Conservation (phyloP, 2,888 invertebrate genomes). For the Belgica antarctica region DNA sequence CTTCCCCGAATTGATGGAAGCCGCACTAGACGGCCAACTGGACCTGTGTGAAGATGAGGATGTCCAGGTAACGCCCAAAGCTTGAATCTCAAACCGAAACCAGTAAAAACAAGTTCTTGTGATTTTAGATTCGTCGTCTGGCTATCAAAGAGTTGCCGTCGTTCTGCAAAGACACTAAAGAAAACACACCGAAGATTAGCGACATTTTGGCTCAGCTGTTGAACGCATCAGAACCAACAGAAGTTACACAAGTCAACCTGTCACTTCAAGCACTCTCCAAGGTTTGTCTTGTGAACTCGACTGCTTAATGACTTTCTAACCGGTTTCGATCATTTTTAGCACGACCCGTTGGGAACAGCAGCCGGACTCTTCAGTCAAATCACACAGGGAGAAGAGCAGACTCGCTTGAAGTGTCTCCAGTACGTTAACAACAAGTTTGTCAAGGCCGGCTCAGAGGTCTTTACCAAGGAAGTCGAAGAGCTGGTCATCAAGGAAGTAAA, state of each 20-base stretch:
- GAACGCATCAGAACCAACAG: constrained; percentile 79
- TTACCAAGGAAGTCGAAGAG: constrained; percentile 83
- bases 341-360: constrained; percentile 59
- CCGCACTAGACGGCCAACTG: constrained; percentile 86
- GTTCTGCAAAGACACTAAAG: constrained; percentile 80
- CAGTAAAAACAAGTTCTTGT: constrained; percentile 6
- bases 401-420: constrained; percentile 82
- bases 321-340: constrained; percentile 46
- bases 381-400: constrained; percentile 66
- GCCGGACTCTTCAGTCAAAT: constrained; percentile 70
- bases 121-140: constrained; percentile 86
- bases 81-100: too few species aligned
- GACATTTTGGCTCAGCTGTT: constrained; percentile 89
- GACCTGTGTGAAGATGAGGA: constrained; percentile 96
- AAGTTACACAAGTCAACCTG: constrained; percentile 79
- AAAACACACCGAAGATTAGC: constrained; percentile 80
- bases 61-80: constrained; percentile 65
- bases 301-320: too few species aligned
- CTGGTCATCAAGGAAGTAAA: constrained; percentile 78
- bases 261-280: constrained; percentile 66
- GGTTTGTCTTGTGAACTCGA: constrained; percentile 48
- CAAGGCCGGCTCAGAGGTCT: constrained; percentile 70
- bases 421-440: constrained; percentile 83
- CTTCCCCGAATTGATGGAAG: constrained; percentile 81
- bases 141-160: constrained; percentile 88